These are phyloP conservation scores for Chaunax sp. DNA, from an alignment of 2,797 vertebrate species.

Conservation along the genomic window DNA sequence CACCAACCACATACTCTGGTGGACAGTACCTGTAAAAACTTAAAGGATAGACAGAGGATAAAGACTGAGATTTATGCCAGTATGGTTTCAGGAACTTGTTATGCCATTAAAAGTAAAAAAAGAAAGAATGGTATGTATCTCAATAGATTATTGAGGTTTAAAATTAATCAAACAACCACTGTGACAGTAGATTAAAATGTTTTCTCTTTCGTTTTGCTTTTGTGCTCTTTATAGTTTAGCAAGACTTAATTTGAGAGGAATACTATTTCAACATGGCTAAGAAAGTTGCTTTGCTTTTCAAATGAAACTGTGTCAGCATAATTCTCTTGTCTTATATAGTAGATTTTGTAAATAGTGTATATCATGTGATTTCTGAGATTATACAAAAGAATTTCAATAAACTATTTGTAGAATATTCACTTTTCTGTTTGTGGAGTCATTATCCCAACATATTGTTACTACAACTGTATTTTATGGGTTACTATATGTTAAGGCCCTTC, in stretches of 20 bases:
- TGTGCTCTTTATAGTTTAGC: neutral
- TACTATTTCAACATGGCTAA: neutral
- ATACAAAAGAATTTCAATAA: slow-evolving; percentile 53
- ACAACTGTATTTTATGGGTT: neutral
- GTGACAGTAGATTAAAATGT: neutral
- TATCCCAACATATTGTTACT: neutral
- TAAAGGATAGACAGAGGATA: slow-evolving; percentile 10
- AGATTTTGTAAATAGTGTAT: slow-evolving; percentile 40
- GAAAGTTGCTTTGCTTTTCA: slow-evolving; percentile 4
- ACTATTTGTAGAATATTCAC: slow-evolving; percentile 10
- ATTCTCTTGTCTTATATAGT: slow-evolving; percentile 28
- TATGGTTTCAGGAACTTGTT: slow-evolving; percentile 5
- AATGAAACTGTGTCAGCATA: slow-evolving; percentile 14
- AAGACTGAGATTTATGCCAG: slow-evolving; percentile 31
- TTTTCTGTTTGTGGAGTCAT: slow-evolving; percentile 34
- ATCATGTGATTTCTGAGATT: slow-evolving; percentile 29
- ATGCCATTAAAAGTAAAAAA: neutral
- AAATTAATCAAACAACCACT: slow-evolving; percentile 1
- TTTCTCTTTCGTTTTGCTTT: neutral
- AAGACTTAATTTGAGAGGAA: slow-evolving; percentile 3
- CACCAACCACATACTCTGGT: slow-evolving; percentile 57
- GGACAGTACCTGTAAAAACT: slow-evolving; percentile 63
- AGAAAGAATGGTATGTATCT: slow-evolving; percentile 15
- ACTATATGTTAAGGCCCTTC: neutral
- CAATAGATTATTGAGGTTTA: neutral